phyloP scores from a whole-genome alignment of 2,113 vertebrate species.

The Calcarius ornatus region DNA sequence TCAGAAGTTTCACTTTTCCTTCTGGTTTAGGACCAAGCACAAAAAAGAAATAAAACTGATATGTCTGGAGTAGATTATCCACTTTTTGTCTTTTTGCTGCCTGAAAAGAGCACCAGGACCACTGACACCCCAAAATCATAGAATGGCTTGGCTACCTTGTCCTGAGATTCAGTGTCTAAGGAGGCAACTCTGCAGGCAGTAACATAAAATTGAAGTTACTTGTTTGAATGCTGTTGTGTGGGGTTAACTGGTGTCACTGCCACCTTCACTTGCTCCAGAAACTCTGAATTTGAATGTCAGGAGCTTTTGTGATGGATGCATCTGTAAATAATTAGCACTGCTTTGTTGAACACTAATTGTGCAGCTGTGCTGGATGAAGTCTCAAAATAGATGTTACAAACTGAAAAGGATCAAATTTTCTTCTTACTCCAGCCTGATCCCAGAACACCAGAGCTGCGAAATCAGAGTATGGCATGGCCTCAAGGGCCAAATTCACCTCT shows the following conservation, averaged over 20 bases:
- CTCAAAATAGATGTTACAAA: conserved; percentile 49
- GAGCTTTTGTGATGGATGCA: conserved; percentile 61
- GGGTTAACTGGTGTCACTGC: conserved; percentile 14
- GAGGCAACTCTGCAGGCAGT: background rate
- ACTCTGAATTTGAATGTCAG: conserved; percentile 62
- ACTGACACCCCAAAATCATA: background rate
- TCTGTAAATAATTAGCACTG: conserved; percentile 73
- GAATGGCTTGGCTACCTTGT: background rate
- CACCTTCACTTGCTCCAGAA: conserved; percentile 40
- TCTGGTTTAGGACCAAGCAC: background rate
- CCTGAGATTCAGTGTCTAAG: background rate
- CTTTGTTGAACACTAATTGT: conserved; percentile 74
- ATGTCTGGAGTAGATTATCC: background rate
- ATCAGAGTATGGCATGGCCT: background rate
- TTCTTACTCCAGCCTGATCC: background rate
- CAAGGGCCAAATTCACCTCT: background rate
- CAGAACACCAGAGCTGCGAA: background rate
- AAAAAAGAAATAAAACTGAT: background rate
- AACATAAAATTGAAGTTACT: background rate
- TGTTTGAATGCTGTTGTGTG: background rate
- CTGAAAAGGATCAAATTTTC: background rate
- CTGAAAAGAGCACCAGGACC: background rate
- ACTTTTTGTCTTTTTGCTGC: background rate
- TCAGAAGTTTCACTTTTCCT: background rate
- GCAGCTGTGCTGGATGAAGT: conserved; percentile 69